Evolutionary conservation across 30 jellyfish, hydroid and myxozoan genomes (phyloP).

Genomic region (Pelagia noctiluca): DNA sequence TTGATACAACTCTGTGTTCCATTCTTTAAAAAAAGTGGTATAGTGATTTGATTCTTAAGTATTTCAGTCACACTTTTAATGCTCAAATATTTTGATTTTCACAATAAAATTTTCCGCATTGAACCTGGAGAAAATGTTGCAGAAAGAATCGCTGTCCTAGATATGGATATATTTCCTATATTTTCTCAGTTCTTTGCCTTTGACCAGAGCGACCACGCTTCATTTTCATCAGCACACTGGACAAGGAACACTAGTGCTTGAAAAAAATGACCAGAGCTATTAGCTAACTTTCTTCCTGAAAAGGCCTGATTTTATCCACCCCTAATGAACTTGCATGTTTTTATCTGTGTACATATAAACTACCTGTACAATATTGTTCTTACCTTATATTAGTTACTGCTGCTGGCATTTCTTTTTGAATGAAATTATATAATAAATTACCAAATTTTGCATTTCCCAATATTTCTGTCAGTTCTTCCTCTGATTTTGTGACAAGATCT

Average conservation of each 20-base stretch:
- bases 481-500: conserved; percentile 61
- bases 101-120: too few relatives aligned
- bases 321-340: not conserved
- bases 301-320: not conserved
- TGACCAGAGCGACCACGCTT: too few relatives aligned
- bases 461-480: conserved; percentile 58
- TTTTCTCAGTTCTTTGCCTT: too few relatives aligned
- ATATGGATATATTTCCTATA: too few relatives aligned
- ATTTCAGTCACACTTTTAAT: too few relatives aligned
- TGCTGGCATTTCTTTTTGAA: conserved; percentile 54
- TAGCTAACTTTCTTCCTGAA: not conserved
- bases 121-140: too few relatives aligned
- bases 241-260: not conserved
- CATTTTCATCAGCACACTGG: not conserved
- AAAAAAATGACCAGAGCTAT: not conserved
- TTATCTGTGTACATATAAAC: too few relatives aligned
- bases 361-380: not conserved
- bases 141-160: too few relatives aligned
- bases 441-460: conserved; percentile 79
- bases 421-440: conserved; percentile 60
- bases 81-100: too few relatives aligned
- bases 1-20: too few relatives aligned
- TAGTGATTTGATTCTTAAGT: too few relatives aligned
- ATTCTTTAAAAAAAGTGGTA: too few relatives aligned
- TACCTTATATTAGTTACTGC: not conserved